Base-by-base conservation (phyloP, 1,140 invertebrate species). In the Papilio glaucus region DNA sequence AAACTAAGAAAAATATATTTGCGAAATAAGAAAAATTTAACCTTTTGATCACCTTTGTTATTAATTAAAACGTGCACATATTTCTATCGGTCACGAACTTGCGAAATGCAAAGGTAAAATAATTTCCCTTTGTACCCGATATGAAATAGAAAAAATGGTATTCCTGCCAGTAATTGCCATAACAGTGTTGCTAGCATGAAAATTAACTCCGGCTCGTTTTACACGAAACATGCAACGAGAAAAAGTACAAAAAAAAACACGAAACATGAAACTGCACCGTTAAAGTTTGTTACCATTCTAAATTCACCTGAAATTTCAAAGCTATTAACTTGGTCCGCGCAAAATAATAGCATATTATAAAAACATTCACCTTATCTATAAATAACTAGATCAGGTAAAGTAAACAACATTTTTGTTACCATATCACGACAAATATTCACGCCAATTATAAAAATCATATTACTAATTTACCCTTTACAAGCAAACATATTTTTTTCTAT, bases 181-280 rank as follows among this genome's bases (percentile, higher is more conserved):
- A 57, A 57, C 49, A 57, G 12, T 57, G 49, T 57, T 57, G 21
- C 49, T 24, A 49, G 49, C 49, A 57, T 21, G 49, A 57, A 57
- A 57, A 57, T 57, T 57, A 57, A 57, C 49, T 57, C 49, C 12
- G 49, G 18, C 49, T 24, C 49, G 49, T 57, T 57, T 57, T 57
- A 57, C 49, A 26, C 49, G 49, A 57, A 57, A 57, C 49, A 57
- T 57, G 49, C 49, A 57, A 57, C 18, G 29, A 33, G 29, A 33
- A 33, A 57, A 18, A 15, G 18, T n/a, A n/a, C n/a, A 26, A 57
- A 57, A 15, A 57, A 53, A 45, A 53, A 33, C 6, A 33, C 0
- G 24, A 24, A 21, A 57, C 49, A 57, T 10, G 45, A 49, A 57
- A 57, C 49, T 10, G 49, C 21, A 13, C 2, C 29, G 29, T 33